phyloP scores from a whole-genome alignment of 2,888 invertebrate genomes.

The Eupeodes latifasciatus region DNA sequence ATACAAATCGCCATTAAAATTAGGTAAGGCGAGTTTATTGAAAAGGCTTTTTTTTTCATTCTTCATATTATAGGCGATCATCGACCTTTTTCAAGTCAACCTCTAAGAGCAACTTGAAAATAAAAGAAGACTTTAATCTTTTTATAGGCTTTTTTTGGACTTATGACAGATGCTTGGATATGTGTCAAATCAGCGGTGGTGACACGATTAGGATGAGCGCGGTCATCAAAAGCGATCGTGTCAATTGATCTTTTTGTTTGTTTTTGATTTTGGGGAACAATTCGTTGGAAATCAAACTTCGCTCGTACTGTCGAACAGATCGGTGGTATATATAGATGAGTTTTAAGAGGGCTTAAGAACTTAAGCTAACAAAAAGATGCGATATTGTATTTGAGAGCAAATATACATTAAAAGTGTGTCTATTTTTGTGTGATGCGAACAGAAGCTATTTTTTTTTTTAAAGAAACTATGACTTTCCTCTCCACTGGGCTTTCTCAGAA shows the following conservation, averaged over 20 bases:
- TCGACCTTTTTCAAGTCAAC: conserved; percentile 49
- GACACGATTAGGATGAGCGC: conserved; percentile 65
- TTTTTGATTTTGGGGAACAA: conserved; percentile 21
- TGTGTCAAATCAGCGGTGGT: conserved; percentile 72
- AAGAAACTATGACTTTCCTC: too few species aligned
- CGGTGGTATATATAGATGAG: conserved; percentile 11
- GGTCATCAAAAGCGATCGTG: conserved; percentile 52
- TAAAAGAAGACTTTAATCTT: not conserved
- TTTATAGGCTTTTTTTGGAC: conserved; percentile 23
- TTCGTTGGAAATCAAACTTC: conserved; percentile 34
- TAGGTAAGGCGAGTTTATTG: not conserved
- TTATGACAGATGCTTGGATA: conserved; percentile 76
- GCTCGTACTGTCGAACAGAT: not conserved
- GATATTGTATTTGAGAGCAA: too few species aligned
- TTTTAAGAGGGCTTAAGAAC: not conserved
- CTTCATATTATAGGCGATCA: conserved; percentile 25
- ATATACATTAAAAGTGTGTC: too few species aligned
- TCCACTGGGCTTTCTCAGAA: too few species aligned
- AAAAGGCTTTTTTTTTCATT: not conserved
- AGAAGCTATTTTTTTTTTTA: too few species aligned
- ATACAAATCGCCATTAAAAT: conserved; percentile 68
- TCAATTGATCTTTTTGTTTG: conserved; percentile 62
- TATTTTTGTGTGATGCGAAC: too few species aligned
- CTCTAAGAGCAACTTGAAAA: not conserved
- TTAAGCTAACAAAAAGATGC: too few species aligned